phyloP scores from a whole-genome alignment of 1,140 invertebrate genomes.

The Homarus americanus region DNA sequence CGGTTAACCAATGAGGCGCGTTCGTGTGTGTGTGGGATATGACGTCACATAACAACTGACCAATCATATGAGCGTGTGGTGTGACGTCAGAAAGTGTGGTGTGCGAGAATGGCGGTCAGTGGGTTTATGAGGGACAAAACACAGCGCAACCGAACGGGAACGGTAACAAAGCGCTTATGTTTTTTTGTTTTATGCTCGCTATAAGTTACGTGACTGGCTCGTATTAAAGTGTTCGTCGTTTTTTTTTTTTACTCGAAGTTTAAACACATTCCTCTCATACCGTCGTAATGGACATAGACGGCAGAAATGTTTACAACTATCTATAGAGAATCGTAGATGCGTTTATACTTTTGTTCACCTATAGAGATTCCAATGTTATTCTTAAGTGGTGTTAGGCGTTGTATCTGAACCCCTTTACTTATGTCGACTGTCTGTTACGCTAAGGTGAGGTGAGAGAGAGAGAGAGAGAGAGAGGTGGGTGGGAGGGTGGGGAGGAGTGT shows the following conservation, averaged over 20 bases:
- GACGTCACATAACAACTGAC: constrained; percentile 2
- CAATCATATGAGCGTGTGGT: background rate
- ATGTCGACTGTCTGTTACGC: too few species aligned
- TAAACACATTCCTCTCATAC: too few species aligned
- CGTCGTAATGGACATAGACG: too few species aligned
- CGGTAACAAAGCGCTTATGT: background rate
- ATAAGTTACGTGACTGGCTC: constrained; percentile 13
- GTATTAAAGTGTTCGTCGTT: background rate
- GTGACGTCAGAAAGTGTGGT: background rate
- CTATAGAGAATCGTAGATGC: too few species aligned
- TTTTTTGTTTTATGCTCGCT: constrained; percentile 13
- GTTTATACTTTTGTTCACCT: too few species aligned
- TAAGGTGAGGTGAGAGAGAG: background rate
- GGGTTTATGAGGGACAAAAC: constrained; percentile 32
- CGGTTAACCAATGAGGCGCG: background rate
- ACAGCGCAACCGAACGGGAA: background rate
- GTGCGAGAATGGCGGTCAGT: constrained; percentile 49
- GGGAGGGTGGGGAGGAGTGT: too few species aligned
- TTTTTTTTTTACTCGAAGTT: too few species aligned
- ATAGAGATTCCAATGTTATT: too few species aligned
- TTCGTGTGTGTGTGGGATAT: background rate
- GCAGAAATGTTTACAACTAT: too few species aligned
- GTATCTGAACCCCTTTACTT: too few species aligned
- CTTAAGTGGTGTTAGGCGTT: too few species aligned
- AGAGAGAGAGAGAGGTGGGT: background rate